Conservation (phyloP, 1,140 invertebrate species). For the Heliconius hewitsoni region DNA sequence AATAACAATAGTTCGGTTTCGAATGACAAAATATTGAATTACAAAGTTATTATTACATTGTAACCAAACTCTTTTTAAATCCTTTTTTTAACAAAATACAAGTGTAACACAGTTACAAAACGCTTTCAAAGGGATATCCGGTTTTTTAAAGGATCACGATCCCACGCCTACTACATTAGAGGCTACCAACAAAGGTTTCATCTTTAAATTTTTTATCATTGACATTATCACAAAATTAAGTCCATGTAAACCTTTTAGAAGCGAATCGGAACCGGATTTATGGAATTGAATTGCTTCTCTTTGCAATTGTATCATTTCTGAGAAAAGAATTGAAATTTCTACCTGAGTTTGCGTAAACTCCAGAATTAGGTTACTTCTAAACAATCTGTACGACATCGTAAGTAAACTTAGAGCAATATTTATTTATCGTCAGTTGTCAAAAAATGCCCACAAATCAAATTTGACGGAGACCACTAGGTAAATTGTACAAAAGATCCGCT, state of each 20-base stretch:
- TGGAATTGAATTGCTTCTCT: conserved; percentile 38
- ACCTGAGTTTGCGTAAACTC: conserved; percentile 48
- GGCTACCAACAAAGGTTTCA: conserved; percentile 22
- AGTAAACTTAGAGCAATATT: conserved; percentile 47
- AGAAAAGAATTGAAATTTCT: conserved; percentile 32
- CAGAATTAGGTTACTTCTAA: conserved; percentile 24
- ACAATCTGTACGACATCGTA: conserved; percentile 44
- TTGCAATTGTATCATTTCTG: conserved; percentile 43
- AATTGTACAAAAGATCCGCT: conserved; percentile 43
- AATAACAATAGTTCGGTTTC: too few species aligned
- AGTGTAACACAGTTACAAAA: conserved; percentile 39
- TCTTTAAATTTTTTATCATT: conserved; percentile 44
- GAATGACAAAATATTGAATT: neutral
- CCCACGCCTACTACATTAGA: conserved; percentile 38
- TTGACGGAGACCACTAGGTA: conserved; percentile 29
- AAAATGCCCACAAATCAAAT: conserved; percentile 62
- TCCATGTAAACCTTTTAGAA: conserved; percentile 45
- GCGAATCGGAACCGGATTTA: conserved; percentile 47
- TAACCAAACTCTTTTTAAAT: conserved; percentile 29
- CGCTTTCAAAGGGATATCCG: conserved; percentile 45
- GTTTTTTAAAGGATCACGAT: conserved; percentile 27
- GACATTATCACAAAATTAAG: conserved; percentile 50
- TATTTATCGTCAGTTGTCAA: conserved; percentile 61
- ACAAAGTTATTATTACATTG: neutral
- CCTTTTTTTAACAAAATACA: conserved; percentile 33